Evolutionary conservation across 2,113 vertebrate genomes (phyloP), one percentile per base, ranked within the genome.

Genomic region (Elaphurus davidianus): DNA sequence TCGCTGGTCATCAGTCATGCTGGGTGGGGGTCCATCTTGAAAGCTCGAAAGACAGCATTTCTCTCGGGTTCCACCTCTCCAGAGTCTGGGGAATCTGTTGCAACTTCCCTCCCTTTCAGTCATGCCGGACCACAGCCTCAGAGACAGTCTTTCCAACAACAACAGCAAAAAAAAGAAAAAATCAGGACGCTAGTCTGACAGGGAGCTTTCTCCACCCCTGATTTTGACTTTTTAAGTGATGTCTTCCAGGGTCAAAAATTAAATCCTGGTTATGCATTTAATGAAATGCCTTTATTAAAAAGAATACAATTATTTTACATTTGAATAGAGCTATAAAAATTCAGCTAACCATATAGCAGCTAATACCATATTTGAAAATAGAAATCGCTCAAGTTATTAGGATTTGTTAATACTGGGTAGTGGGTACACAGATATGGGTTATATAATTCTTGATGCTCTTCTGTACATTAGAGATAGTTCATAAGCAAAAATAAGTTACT

Each of bases 271-370:
- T 96, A 60, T 74, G 67, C 45, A 67, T 87, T 94, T 90, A 97
- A 97, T 85, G 87, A 96, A 92, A 90, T 45, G 57, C 83, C 54
- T 97, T 89, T 96, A 96, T 95, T 82, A 25, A 92, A 92, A 93
- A 96, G 95, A 98, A 90, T 96, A 87, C 87, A 96, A 94, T 93
- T 84, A 84, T 95, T 90, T 97, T 95, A 95, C 81, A 92, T 95
- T 93, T 90, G 92, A 95, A 96, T 95, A 92, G 45, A 91, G 47
- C 79, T 82, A 60, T 91, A 95, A 92, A 96, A 84, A 90, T 21
- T 95, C 94, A 90, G 85, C 94, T 98, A 92, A 97, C 94, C 81
- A 21, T 47, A 87, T 33, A 95, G 90, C 64, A 82, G 59, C 84
- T 90, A 87, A 97, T 79, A 47, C 90, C 84, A 12, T 43, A 47